These are phyloP conservation scores for Reticulitermes lucifugus DNA, from an alignment of 2,888 invertebrate genomes.

Conservation along the genomic window DNA sequence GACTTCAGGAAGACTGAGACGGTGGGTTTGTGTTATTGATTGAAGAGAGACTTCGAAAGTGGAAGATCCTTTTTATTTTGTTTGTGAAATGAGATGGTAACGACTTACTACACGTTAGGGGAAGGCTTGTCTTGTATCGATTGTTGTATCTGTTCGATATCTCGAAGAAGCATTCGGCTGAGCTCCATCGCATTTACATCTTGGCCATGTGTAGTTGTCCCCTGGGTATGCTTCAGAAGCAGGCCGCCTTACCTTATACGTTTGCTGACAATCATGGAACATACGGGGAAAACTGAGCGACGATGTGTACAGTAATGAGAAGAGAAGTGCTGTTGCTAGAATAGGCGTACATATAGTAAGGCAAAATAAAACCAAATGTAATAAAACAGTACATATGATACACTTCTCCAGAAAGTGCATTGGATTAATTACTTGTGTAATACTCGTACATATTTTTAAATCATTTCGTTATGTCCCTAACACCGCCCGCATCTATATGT, in stretches of 20 bases:
- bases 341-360: no score
- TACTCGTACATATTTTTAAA: no score
- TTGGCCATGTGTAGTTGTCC: neutral
- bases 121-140: conserved; percentile 12
- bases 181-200: conserved; percentile 9
- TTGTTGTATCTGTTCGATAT: neutral
- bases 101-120: neutral
- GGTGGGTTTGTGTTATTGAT: neutral
- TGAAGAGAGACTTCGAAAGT: neutral
- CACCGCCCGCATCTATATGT: no score
- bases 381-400: no score
- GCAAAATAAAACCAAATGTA: no score
- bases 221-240: neutral
- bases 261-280: neutral
- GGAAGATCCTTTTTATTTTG: neutral
- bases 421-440: no score
- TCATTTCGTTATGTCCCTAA: no score
- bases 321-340: no score
- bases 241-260: neutral
- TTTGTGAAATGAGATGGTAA: conserved; percentile 15
- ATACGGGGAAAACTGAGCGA: neutral
- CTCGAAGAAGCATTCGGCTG: neutral
- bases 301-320: no score
- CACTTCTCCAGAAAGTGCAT: no score
- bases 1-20: neutral